Conservation (phyloP, 2,797 vertebrate genomes). For the Rhabdomys pumilio region DNA sequence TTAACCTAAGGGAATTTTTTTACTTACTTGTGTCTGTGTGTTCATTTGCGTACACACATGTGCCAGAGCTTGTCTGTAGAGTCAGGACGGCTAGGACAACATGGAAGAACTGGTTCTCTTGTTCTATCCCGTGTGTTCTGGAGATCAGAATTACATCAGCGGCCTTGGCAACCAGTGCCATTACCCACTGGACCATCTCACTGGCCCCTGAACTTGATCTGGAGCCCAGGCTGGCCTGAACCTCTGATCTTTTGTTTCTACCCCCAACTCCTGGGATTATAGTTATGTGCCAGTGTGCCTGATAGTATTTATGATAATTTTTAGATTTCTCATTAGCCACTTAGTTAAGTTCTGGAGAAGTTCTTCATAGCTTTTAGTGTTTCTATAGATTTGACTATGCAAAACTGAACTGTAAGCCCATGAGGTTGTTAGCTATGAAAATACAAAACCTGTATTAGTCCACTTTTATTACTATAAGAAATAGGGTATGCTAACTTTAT, state of each 20-base stretch:
- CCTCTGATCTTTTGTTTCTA: background rate
- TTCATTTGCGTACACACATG: background rate
- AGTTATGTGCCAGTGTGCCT: background rate
- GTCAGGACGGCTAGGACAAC: background rate
- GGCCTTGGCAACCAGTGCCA: background rate
- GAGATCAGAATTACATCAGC: background rate
- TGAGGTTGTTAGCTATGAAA: slow-evolving; percentile 7
- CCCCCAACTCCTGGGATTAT: background rate
- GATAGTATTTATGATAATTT: background rate
- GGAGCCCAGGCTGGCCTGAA: background rate
- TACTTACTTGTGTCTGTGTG: background rate
- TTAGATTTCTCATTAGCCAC: background rate
- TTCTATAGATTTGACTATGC: background rate
- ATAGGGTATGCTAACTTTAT: background rate
- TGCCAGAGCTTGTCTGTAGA: background rate
- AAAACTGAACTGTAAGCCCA: slow-evolving; percentile 21
- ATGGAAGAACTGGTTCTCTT: background rate
- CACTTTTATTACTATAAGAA: background rate
- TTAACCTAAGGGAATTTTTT: background rate
- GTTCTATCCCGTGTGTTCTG: background rate
- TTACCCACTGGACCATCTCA: background rate
- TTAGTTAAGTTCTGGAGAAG: background rate
- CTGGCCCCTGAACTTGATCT: background rate
- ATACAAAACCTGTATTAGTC: background rate
- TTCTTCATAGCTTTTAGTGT: slow-evolving; percentile 36